These are phyloP conservation scores for Myotis yumanensis DNA, from an alignment of 2,113 vertebrate genomes.

Conservation along the genomic window DNA sequence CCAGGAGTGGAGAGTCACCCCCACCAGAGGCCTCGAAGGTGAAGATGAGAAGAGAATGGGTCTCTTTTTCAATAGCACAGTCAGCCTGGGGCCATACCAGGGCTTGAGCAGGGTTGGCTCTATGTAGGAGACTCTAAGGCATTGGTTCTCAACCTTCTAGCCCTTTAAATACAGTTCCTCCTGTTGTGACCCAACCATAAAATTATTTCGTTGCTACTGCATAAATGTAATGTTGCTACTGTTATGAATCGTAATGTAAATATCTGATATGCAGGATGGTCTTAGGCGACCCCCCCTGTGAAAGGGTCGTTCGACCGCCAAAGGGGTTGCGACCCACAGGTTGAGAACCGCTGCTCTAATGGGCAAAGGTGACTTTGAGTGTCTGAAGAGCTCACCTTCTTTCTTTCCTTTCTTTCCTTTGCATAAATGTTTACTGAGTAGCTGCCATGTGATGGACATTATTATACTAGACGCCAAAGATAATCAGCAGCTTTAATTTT, in stretches of 20 bases:
- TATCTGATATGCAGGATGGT: too few species aligned
- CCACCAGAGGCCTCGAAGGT: neutral
- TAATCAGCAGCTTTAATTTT: neutral
- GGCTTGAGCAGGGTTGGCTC: neutral
- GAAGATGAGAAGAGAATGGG: neutral
- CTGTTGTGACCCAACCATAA: too few species aligned
- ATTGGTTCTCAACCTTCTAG: too few species aligned
- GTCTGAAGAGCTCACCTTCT: neutral
- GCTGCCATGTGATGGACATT: neutral
- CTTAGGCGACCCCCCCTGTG: too few species aligned
- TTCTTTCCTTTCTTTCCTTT: neutral
- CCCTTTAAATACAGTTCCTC: too few species aligned
- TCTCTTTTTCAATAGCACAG: neutral
- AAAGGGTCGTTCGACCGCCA: too few species aligned
- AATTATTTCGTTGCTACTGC: too few species aligned
- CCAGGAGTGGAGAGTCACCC: too few species aligned
- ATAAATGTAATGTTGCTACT: too few species aligned
- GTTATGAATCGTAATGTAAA: too few species aligned
- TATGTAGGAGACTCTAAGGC: neutral
- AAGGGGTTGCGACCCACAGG: too few species aligned
- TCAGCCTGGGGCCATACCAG: neutral
- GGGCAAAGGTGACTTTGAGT: neutral
- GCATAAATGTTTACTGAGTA: neutral
- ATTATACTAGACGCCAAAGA: neutral
- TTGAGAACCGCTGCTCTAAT: too few species aligned